phyloP scores from a whole-genome alignment of 2,113 vertebrate genomes.

The Montifringilla adamsi region DNA sequence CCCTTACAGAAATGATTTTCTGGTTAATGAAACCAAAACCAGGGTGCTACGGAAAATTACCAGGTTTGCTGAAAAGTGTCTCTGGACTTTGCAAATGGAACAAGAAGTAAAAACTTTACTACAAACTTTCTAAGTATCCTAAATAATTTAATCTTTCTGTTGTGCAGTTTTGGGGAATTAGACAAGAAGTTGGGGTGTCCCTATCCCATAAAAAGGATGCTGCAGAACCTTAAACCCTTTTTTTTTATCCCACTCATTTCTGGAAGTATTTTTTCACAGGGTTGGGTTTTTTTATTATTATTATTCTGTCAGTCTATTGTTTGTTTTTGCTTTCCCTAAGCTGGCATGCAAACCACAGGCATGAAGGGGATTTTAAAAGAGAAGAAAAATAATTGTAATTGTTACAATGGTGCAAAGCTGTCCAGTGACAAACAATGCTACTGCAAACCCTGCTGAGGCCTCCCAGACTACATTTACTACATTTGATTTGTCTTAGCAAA shows the following conservation, averaged over 20 bases:
- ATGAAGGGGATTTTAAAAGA: background rate
- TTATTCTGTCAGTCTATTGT: background rate
- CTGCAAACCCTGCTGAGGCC: background rate
- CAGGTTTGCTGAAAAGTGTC: background rate
- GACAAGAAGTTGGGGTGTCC: background rate
- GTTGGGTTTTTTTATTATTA: rapidly evolving
- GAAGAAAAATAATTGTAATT: background rate
- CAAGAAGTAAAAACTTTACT: background rate
- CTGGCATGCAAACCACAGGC: background rate
- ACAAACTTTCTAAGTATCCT: background rate
- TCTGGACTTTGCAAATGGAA: background rate
- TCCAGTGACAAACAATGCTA: background rate
- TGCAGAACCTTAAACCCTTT: background rate
- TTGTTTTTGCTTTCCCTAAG: background rate
- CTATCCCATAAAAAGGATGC: background rate
- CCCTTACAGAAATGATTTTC: background rate
- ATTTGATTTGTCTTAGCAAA: background rate
- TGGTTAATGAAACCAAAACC: background rate
- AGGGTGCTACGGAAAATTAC: background rate
- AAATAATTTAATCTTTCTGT: background rate
- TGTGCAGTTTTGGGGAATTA: background rate
- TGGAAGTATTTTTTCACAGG: background rate
- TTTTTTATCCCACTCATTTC: background rate
- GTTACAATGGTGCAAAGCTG: background rate
- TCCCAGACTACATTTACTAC: background rate